These are phyloP conservation scores for Forbesichthys papilliferus DNA, from an alignment of 2,113 vertebrate genomes.

Conservation along the genomic window DNA sequence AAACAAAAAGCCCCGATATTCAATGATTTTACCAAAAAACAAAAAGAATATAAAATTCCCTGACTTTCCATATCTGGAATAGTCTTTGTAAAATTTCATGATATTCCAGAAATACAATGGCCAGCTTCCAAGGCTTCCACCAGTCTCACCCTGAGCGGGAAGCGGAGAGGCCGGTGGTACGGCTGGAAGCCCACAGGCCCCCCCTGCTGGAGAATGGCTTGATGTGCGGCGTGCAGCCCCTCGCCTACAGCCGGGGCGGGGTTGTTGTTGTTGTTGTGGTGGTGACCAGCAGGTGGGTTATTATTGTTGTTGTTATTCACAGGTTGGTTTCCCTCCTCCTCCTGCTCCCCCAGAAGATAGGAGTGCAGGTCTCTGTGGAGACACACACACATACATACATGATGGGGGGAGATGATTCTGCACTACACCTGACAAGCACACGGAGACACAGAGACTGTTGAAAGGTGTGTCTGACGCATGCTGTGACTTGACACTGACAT, in stretches of 20 bases:
- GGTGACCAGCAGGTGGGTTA: constrained; percentile 74
- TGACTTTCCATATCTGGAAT: no score
- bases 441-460: no score
- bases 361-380: constrained; percentile 91
- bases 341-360: constrained; percentile 96
- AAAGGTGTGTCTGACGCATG: no score
- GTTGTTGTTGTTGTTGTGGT: constrained; percentile 89
- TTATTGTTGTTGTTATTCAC: constrained; percentile 89
- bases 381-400: not conserved
- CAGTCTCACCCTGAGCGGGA: constrained; percentile 88
- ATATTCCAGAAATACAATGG: no score
- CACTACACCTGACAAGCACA: no score
- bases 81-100: no score
- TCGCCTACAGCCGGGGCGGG: constrained; percentile 91
- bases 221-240: constrained; percentile 95
- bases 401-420: not conserved
- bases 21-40: no score
- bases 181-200: constrained; percentile 98
- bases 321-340: constrained; percentile 93
- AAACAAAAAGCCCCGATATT: no score
- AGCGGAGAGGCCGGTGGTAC: constrained; percentile 91
- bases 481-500: no score
- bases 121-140: no score
- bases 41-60: no score
- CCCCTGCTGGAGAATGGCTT: constrained; percentile 97